Evolutionary conservation across 2,888 invertebrate species (phyloP), one percentile per base, ranked within the genome.

Genomic region (Nezara viridula): DNA sequence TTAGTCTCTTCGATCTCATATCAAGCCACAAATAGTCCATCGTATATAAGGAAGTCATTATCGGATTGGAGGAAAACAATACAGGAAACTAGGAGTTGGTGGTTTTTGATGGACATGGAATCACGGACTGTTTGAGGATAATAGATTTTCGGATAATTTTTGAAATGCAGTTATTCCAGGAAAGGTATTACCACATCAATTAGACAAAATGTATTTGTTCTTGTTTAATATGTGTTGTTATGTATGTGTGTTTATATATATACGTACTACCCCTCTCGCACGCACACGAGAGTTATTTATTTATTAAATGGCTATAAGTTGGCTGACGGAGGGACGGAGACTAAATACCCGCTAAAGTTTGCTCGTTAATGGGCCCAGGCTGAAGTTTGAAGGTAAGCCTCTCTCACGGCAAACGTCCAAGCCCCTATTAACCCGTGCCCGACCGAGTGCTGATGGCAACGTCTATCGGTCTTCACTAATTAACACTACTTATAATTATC

Each of bases 401-500:
- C 66, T 73, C 81, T 47, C 44, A 44, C 81, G 81, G 81, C 81
- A 81, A 81, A 81, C 81, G 81, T 81, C 81, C 81, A 47, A 44
- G 44, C 44, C 44, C 44, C 81, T 81, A 81, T 81, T 81, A 81
- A 73, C 60, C 60, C 77, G 37, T 77, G 77, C 77, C 77, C 60
- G 60, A 60, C 66, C 66, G 37, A 81, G 81, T 81, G 44, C 40
- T 81, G 44, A 47, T 44, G 81, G 81, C 81, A 81, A 77, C 77
- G n/a, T 81, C 81, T 81, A 81, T 81, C 40, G 81, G n/a, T 81
- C 47, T 81, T 81, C 81, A 44, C 81, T 81, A 81, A 81, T 81
- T 81, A 81, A 81, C 81, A 81, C 81, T 81, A 81, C 81, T 81
- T 81, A 81, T 81, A 81, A 81, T 81, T 81, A 81, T 81, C n/a